phyloP scores from a whole-genome alignment of 2,113 vertebrate species.

The Periophthalmus modestus region DNA sequence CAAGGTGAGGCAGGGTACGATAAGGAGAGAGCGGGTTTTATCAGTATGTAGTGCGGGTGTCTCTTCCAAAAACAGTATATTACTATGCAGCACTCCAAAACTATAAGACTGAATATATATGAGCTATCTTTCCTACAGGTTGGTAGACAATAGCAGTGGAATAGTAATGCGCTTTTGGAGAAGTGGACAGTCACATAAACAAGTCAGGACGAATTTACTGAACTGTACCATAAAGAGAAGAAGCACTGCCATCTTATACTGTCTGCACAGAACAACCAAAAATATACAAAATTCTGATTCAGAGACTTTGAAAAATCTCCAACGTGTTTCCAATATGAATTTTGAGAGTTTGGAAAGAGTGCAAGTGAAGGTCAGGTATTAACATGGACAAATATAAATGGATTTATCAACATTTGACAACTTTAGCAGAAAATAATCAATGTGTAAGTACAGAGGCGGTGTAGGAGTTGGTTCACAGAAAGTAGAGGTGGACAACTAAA shows the following conservation, averaged over 20 bases:
- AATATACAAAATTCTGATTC: slow-evolving; percentile 3
- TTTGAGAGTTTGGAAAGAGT: not conserved
- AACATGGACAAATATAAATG: not conserved
- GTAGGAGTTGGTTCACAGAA: too few species aligned
- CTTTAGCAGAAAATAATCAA: too few species aligned
- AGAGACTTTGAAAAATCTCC: not conserved
- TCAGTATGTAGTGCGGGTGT: slow-evolving; percentile 41
- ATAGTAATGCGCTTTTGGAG: slow-evolving; percentile 16
- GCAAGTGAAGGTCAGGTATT: not conserved
- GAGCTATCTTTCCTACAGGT: slow-evolving; percentile 19
- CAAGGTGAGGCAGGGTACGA: not conserved
- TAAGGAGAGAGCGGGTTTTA: not conserved
- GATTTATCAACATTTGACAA: not conserved
- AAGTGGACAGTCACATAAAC: slow-evolving; percentile 12
- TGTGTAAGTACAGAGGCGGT: too few species aligned
- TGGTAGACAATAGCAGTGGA: slow-evolving; percentile 18
- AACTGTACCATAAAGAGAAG: not conserved
- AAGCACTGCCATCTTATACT: not conserved
- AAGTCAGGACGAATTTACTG: not conserved
- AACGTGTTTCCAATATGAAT: not conserved
- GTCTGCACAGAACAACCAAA: not conserved
- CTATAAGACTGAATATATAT: slow-evolving; percentile 34
- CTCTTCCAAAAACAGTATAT: slow-evolving; percentile 38
- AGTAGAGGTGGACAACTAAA: too few species aligned
- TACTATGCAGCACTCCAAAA: slow-evolving; percentile 33